Percentiles rank a stretch among this genome's conserved stretches.
Conservation (phyloP, 2,888 invertebrate species). For the Ochropacha duplaris region DNA sequence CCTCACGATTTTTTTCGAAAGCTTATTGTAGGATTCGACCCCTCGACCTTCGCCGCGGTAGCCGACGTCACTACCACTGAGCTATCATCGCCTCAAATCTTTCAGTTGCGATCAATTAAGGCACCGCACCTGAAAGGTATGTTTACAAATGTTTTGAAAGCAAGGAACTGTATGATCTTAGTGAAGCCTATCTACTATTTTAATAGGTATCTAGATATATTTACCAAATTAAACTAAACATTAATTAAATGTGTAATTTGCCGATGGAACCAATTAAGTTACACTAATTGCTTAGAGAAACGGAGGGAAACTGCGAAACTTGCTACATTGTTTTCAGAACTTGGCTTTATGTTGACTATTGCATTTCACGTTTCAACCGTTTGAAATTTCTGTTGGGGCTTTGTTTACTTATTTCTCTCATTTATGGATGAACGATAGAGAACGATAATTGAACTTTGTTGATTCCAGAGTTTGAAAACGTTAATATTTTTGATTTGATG, state of each 20-base stretch:
- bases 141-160: too few species aligned
- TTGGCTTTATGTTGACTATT: background rate
- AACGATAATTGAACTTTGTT: background rate
- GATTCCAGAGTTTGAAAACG: background rate
- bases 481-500: background rate
- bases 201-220: too few species aligned
- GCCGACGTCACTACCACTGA: too few species aligned
- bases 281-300: conserved; percentile 30
- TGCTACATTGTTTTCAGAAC: background rate
- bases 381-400: background rate
- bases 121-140: too few species aligned
- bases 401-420: background rate
- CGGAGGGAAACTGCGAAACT: conserved; percentile 9
- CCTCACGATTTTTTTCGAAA: too few species aligned
- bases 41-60: too few species aligned
- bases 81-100: too few species aligned
- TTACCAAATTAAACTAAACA: conserved; percentile 17
- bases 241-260: conserved; percentile 34
- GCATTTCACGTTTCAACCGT: background rate
- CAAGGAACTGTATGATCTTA: too few species aligned
- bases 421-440: background rate
- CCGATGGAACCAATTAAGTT: conserved; percentile 36
- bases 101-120: too few species aligned
- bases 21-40: too few species aligned
- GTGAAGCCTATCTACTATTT: too few species aligned